Conservation (phyloP, 1,140 invertebrate genomes). For the Hermatobates lingyangjiaoensis region DNA sequence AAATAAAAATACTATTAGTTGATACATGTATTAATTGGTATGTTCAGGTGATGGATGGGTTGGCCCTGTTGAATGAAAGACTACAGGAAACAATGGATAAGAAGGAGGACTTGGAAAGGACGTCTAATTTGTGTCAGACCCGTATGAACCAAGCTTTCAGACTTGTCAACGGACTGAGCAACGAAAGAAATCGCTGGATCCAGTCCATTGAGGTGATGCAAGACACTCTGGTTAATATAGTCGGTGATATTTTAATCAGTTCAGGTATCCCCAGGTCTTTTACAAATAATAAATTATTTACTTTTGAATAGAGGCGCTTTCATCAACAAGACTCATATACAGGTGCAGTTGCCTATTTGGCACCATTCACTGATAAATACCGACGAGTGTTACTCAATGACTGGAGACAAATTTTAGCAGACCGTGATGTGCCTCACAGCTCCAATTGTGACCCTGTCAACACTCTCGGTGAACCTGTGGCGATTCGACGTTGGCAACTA, state of each 20-base stretch:
- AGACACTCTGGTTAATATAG: constrained; percentile 38
- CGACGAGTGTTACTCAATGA: constrained; percentile 21
- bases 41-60: constrained; percentile 29
- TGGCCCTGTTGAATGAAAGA: constrained; percentile 40
- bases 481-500: constrained; percentile 41
- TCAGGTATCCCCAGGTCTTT: no score
- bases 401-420: constrained; percentile 19
- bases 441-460: constrained; percentile 32
- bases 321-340: constrained; percentile 23
- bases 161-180: constrained; percentile 35
- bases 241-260: constrained; percentile 34
- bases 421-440: constrained; percentile 30
- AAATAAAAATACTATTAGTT: neutral
- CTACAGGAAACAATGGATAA: constrained; percentile 40
- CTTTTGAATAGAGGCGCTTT: no score
- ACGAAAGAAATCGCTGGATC: constrained; percentile 42
- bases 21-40: neutral
- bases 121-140: constrained; percentile 54
- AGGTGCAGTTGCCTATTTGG: constrained; percentile 48
- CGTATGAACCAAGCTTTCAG: constrained; percentile 57
- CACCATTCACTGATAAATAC: constrained; percentile 40
- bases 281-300: constrained; percentile 26
- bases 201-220: constrained; percentile 39
- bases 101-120: constrained; percentile 44
- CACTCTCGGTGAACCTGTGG: constrained; percentile 39